Evolutionary conservation across 2,113 vertebrate species (phyloP).

Genomic region (Lophochroa leadbeateri): DNA sequence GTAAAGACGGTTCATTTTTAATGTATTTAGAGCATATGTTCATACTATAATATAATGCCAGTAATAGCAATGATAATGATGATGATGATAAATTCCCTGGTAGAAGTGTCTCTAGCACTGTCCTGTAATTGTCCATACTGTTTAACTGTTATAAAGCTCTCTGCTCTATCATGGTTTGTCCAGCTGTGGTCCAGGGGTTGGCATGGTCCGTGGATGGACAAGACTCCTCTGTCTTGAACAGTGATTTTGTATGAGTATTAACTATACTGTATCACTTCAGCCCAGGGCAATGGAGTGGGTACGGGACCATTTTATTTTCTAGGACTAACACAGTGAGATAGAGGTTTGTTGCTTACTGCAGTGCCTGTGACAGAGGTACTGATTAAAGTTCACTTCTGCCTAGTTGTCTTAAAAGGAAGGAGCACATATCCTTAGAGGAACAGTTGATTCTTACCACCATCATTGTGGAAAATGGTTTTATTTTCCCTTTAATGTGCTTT

Average conservation of each 20-base stretch:
- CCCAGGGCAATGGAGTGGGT: background rate
- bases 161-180: background rate
- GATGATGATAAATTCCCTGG: background rate
- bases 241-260: background rate
- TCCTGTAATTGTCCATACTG: background rate
- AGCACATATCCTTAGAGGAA: fast-evolving
- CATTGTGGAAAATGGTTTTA: background rate
- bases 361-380: background rate
- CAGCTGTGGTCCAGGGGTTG: background rate
- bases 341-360: background rate
- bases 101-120: background rate
- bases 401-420: background rate
- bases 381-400: background rate
- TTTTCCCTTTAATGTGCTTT: background rate
- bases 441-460: background rate
- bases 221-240: background rate
- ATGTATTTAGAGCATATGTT: background rate
- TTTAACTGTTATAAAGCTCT: background rate
- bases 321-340: background rate
- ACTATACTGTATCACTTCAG: background rate
- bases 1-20: background rate
- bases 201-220: background rate
- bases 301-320: background rate
- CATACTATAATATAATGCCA: background rate
- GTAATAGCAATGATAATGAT: background rate